Conservation (phyloP, 1,140 invertebrate species). For the Cydia splendana region DNA sequence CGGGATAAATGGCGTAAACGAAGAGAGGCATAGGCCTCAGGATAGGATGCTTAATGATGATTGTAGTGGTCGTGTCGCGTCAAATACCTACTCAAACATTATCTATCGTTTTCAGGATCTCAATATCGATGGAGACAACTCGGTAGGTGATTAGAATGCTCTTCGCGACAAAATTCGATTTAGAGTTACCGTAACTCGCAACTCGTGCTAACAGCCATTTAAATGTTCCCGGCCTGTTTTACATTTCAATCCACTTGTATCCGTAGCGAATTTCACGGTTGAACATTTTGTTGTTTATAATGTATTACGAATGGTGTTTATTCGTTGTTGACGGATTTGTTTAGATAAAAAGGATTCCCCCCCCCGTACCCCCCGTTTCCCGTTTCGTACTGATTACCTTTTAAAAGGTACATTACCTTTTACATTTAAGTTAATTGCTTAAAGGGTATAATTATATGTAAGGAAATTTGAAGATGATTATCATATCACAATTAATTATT, state of each 20-base stretch:
- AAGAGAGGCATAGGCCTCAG: too few relatives aligned
- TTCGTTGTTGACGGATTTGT: background rate
- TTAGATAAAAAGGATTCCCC: background rate
- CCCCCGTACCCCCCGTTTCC: too few relatives aligned
- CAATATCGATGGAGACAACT: background rate
- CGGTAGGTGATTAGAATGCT: background rate
- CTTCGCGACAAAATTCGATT: conserved; percentile 4
- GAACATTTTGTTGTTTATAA: background rate
- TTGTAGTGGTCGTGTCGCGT: background rate
- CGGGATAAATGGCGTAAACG: too few relatives aligned
- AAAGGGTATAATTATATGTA: too few relatives aligned
- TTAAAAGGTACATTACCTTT: too few relatives aligned
- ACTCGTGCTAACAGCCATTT: conserved; percentile 8
- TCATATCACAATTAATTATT: too few relatives aligned
- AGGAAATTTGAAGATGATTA: too few relatives aligned
- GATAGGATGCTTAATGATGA: too few relatives aligned
- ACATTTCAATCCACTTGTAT: conserved; percentile 1
- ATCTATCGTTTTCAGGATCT: background rate
- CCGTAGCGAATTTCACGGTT: background rate
- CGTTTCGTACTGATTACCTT: too few relatives aligned
- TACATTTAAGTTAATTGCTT: too few relatives aligned
- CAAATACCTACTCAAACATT: background rate
- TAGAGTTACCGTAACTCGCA: conserved; percentile 1
- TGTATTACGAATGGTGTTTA: background rate
- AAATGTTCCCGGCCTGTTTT: conserved; percentile 8